Evolutionary conservation across 2,797 vertebrate genomes (phyloP).

Genomic region (Siniperca undulata): DNA sequence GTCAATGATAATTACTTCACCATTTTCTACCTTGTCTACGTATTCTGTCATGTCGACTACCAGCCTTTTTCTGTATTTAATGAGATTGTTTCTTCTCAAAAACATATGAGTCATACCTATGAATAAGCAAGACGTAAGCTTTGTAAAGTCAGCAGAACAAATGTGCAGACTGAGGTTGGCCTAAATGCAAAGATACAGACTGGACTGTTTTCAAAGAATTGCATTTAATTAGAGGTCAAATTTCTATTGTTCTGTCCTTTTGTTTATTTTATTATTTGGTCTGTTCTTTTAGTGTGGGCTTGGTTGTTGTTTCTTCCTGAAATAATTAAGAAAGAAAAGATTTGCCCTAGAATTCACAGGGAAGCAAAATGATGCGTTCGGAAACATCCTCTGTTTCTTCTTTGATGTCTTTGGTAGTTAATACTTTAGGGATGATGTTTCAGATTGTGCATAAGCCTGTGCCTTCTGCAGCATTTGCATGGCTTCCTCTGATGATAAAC

Average conservation of each 20-base stretch:
- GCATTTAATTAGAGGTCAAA: background rate
- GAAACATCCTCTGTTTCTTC: conserved; percentile 10
- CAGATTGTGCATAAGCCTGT: conserved; percentile 9
- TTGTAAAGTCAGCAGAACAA: conserved; percentile 53
- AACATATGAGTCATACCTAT: conserved; percentile 57
- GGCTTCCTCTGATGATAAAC: conserved; percentile 24
- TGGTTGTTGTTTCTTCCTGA: background rate
- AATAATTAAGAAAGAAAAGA: conserved; percentile 36
- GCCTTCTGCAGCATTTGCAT: conserved; percentile 22
- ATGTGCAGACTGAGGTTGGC: conserved; percentile 35
- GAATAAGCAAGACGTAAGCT: conserved; percentile 35
- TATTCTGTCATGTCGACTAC: background rate
- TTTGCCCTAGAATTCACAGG: conserved; percentile 39
- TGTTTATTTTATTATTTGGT: conserved; percentile 15
- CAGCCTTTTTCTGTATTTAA: conserved; percentile 25
- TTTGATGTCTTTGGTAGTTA: conserved; percentile 37
- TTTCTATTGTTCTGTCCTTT: conserved; percentile 8
- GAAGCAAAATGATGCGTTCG: conserved; percentile 2
- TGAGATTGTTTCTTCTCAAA: conserved; percentile 31
- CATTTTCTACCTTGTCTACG: conserved; percentile 13
- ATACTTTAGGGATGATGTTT: conserved; percentile 11
- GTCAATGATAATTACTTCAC: conserved; percentile 73
- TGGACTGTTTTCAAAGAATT: conserved; percentile 25
- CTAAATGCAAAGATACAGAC: conserved; percentile 43
- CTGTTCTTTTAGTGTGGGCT: background rate